Percentiles rank a stretch among this genome's conserved stretches.
Evolutionary conservation across 2,888 invertebrate species (phyloP).

Genomic region (Pyralis farinalis): DNA sequence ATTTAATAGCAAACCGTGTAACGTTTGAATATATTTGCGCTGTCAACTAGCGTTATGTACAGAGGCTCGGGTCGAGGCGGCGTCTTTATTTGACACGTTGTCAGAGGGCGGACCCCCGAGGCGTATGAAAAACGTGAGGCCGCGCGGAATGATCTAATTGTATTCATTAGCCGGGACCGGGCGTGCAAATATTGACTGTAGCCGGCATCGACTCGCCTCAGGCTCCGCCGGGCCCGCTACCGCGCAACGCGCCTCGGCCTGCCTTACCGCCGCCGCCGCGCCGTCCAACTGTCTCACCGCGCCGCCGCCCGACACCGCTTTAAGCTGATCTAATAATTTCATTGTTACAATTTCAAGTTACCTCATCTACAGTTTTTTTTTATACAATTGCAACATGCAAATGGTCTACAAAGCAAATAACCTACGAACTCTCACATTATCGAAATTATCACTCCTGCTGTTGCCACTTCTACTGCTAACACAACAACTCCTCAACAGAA

Average conservation of each 20-base stretch:
- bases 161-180: constrained; percentile 78
- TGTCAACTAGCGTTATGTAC: constrained; percentile 48
- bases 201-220: constrained; percentile 48
- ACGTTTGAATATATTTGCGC: constrained; percentile 42
- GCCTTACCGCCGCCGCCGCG: constrained; percentile 10
- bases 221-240: constrained; percentile 23
- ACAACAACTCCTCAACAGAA: no score
- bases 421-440: no score
- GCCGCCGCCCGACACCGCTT: neutral
- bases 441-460: no score
- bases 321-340: constrained; percentile 14
- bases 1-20: constrained; percentile 22
- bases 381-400: no score
- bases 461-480: no score
- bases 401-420: no score
- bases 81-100: constrained; percentile 64
- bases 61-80: constrained; percentile 37
- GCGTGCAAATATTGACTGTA: constrained; percentile 74
- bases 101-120: constrained; percentile 54
- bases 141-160: constrained; percentile 81
- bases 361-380: no score
- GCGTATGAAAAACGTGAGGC: constrained; percentile 77
- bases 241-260: constrained; percentile 5
- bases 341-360: no score
- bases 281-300: neutral